phyloP scores from a whole-genome alignment of 2,888 invertebrate genomes.

The Mellilla xanthometata region DNA sequence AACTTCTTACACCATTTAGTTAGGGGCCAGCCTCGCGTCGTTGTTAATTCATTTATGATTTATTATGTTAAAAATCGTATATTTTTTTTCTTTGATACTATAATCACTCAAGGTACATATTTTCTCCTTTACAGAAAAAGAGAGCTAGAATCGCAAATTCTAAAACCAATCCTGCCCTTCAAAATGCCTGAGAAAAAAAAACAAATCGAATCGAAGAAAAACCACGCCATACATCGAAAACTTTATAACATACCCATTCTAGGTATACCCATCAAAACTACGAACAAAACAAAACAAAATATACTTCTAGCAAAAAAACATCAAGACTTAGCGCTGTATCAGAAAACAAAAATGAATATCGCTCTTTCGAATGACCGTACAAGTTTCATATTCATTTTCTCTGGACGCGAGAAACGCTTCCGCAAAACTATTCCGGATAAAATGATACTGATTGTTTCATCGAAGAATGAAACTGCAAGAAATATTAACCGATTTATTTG shows the following conservation, averaged over 20 bases:
- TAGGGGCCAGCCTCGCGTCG: no score
- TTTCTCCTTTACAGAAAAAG: no score
- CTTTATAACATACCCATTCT: not conserved
- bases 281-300: not conserved
- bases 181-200: slow-evolving; percentile 2
- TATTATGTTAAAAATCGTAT: no score
- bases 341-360: not conserved
- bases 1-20: no score
- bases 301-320: not conserved
- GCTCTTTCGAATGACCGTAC: not conserved
- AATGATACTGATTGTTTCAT: not conserved
- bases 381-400: not conserved
- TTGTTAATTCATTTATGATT: no score
- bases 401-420: not conserved
- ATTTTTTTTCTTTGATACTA: no score
- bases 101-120: no score
- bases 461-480: not conserved
- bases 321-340: not conserved
- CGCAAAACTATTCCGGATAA: not conserved
- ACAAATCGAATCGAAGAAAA: not conserved
- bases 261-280: not conserved
- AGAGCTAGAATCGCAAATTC: no score
- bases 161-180: not conserved
- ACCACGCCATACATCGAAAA: slow-evolving; percentile 1
- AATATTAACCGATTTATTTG: not conserved